Evolutionary conservation across 2,113 vertebrate genomes (phyloP).

Genomic region (Paramormyrops kingsleyae): DNA sequence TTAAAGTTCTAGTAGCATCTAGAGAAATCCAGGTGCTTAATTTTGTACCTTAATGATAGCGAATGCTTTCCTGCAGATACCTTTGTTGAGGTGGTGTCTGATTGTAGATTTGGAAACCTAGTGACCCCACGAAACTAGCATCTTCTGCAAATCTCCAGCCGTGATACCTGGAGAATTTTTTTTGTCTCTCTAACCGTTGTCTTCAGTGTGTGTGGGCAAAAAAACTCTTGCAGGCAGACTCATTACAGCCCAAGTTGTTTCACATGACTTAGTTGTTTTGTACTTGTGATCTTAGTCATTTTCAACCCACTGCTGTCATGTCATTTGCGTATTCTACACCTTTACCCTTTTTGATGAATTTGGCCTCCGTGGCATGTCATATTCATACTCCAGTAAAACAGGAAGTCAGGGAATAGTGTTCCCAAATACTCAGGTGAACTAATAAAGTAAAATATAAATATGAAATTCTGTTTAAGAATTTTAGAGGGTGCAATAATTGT

Average conservation of each 20-base stretch:
- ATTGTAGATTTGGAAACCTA: background rate
- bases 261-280: background rate
- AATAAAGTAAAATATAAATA: too few relatives aligned
- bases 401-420: too few relatives aligned
- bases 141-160: background rate
- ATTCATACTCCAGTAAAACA: too few relatives aligned
- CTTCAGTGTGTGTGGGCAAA: background rate
- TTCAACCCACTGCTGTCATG: background rate
- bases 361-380: background rate
- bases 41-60: background rate
- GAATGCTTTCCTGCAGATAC: background rate
- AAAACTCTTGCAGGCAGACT: background rate
- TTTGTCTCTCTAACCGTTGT: background rate
- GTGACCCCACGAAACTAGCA: background rate
- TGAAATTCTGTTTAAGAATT: background rate
- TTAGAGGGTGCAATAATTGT: background rate
- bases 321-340: background rate
- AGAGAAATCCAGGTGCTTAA: background rate
- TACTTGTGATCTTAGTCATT: background rate
- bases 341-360: background rate
- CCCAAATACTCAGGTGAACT: too few relatives aligned
- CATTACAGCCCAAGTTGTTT: background rate
- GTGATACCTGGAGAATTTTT: background rate
- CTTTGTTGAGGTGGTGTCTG: background rate
- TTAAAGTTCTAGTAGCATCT: background rate